phyloP scores from a whole-genome alignment of 2,113 vertebrate species.

The Fregetta grallaria region DNA sequence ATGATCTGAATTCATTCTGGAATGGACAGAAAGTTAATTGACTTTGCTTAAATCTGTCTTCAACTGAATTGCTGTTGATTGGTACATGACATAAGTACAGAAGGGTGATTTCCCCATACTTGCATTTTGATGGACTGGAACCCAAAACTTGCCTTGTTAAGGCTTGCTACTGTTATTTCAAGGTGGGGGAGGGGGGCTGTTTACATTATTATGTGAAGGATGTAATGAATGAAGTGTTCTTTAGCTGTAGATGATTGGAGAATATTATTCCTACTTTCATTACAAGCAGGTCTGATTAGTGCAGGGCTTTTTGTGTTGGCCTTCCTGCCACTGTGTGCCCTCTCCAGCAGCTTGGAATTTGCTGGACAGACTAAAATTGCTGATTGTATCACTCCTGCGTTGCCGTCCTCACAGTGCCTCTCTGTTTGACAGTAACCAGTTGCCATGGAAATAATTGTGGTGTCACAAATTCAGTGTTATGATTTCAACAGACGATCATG shows the following conservation, averaged over 20 bases:
- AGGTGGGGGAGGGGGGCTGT: background rate
- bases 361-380: conserved; percentile 45
- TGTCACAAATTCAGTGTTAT: conserved; percentile 46
- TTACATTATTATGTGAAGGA: background rate
- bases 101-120: background rate
- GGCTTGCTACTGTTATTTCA: background rate
- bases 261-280: background rate
- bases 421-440: conserved; percentile 47
- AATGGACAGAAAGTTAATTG: conserved; percentile 18
- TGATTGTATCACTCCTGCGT: conserved; percentile 26
- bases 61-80: background rate
- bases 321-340: background rate
- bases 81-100: background rate
- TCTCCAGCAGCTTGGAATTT: conserved; percentile 28
- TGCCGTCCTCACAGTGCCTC: background rate
- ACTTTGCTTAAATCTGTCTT: background rate
- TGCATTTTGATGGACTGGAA: background rate
- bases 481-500: conserved; percentile 34
- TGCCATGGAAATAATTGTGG: conserved; percentile 71
- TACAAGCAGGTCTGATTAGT: conserved; percentile 22
- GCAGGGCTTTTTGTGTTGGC: background rate
- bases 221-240: background rate
- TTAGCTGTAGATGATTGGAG: conserved; percentile 10
- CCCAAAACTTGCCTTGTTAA: background rate
- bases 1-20: background rate